Evolutionary conservation across 2,888 invertebrate genomes (phyloP), one percentile per base, ranked within the genome.

Genomic region (Nyleta sp.): DNA sequence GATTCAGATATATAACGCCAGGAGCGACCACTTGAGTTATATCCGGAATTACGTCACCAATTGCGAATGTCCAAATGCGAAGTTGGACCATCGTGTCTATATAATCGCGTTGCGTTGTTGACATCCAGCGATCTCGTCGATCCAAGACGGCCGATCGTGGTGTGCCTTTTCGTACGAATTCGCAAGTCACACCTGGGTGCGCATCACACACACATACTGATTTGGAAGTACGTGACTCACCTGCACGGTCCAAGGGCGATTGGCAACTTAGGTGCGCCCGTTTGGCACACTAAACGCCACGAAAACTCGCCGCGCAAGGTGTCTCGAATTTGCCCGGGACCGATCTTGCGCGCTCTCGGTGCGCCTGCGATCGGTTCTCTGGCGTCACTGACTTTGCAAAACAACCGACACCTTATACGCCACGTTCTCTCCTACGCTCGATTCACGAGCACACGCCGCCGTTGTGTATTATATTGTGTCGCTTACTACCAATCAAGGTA

Each of bases 401-500:
- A 68, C 75, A 62, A 68, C 75, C 46, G 60, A 68, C 75, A 68
- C 75, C 75, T 75, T 75, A 75, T 75, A 75, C 62, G 67, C 75
- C 62, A 62, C 75, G 68, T 65, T n/a, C 28, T 75, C 75, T 75
- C 75, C 75, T 75, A 75, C 75, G 74, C 74, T 62, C 68, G 75
- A 75, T 68, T 68, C 75, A 75, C 67, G 52, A 28, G n/a, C 28
- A 74, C 74, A 52, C 57, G 52, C 67, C 74, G 60, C 60, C 67
- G 28, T 28, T 28, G 28, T 10, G 28, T 10, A 10, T n/a, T 62
- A 53, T 75, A 70, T 75, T 75, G 68, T 70, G 68, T 75, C 75
- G 68, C 75, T 75, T 55, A 64, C 68, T 68, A 75, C 75, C 75
- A 75, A 75, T 75, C 75, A 75, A 68, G 75, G 75, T 60, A 70